Conservation (phyloP, 2,113 vertebrate species). For the Lagenorhynchus albirostris region DNA sequence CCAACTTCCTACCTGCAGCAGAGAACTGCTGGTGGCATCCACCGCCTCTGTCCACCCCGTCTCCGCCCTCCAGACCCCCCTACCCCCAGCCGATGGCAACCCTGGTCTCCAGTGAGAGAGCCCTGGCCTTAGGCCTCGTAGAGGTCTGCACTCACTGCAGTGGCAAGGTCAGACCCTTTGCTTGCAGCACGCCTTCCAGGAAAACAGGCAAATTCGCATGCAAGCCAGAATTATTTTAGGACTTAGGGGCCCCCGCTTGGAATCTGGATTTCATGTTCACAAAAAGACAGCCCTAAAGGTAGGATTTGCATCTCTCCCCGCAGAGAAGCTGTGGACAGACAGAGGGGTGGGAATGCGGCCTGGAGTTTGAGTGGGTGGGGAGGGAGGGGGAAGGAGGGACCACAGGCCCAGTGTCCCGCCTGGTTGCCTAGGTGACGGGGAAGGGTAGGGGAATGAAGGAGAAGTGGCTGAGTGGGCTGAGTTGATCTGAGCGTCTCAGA, state of each 20-base stretch:
- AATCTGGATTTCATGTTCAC: conserved; percentile 37
- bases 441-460: background rate
- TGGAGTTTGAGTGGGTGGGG: background rate
- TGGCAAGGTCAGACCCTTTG: background rate
- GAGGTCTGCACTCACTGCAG: background rate
- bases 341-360: background rate
- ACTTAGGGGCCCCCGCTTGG: background rate
- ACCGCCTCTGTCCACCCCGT: background rate
- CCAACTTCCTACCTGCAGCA: background rate
- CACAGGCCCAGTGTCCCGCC: background rate
- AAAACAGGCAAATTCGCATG: conserved; percentile 35
- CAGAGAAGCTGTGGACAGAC: background rate
- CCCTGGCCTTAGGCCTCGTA: background rate
- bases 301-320: background rate
- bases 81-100: background rate
- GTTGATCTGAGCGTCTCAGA: background rate
- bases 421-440: conserved; percentile 49
- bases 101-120: background rate
- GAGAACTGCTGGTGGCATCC: background rate
- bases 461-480: background rate
- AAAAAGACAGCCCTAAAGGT: background rate
- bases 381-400: background rate
- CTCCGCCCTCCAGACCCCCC: no score
- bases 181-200: background rate
- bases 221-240: conserved; percentile 31